phyloP scores from a whole-genome alignment of 2,113 vertebrate species.

The Accipiter virgatus region DNA sequence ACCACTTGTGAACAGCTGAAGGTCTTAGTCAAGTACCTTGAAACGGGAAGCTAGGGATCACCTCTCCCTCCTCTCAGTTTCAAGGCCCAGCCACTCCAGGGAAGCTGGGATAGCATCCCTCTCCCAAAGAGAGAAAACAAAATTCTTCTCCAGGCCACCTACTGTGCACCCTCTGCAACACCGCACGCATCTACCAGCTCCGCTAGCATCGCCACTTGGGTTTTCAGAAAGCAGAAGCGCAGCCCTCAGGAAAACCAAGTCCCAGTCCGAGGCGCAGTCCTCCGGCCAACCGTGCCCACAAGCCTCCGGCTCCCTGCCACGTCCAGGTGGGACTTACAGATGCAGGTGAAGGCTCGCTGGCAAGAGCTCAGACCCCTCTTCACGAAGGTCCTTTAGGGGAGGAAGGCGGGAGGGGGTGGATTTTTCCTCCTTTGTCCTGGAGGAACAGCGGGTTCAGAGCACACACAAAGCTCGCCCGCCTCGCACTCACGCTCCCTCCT shows the following conservation, averaged over 20 bases:
- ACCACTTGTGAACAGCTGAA: neutral
- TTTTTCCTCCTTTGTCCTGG: neutral
- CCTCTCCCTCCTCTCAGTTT: neutral
- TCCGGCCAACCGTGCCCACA: neutral
- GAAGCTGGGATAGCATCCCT: neutral
- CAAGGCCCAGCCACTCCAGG: neutral
- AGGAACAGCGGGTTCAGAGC: neutral
- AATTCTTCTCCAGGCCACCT: neutral
- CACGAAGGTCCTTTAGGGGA: neutral
- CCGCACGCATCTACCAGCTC: neutral
- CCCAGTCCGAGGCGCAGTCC: fast-evolving
- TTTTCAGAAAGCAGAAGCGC: neutral
- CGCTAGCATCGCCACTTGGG: fast-evolving
- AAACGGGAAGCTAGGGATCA: neutral
- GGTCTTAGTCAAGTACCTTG: neutral
- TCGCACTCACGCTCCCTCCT: neutral
- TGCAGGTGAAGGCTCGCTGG: neutral
- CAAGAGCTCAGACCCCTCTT: neutral
- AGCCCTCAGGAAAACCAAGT: neutral
- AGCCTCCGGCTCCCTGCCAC: neutral
- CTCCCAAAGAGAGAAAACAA: neutral
- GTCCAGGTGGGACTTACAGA: neutral
- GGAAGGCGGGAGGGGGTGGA: no score
- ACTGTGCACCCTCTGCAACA: neutral
- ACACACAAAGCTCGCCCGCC: neutral